These are phyloP conservation scores for Myopa testacea DNA, from an alignment of 2,888 invertebrate species.

Conservation along the genomic window DNA sequence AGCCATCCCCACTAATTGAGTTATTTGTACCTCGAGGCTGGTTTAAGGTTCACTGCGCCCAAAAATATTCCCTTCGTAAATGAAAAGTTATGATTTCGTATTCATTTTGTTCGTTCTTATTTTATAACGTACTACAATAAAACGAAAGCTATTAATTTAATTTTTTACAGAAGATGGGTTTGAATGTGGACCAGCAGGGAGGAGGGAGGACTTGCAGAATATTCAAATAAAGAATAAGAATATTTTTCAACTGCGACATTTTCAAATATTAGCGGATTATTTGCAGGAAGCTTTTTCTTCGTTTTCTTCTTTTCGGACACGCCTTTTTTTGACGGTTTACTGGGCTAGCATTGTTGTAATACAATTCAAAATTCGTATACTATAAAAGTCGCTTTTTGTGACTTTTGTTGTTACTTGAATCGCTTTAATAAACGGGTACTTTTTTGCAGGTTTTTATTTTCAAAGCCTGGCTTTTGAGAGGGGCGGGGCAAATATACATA, in stretches of 20 bases:
- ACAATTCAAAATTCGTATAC: too few relatives aligned
- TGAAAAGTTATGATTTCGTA: conserved; percentile 9
- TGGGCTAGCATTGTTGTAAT: not conserved
- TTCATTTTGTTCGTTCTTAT: not conserved
- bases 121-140: not conserved
- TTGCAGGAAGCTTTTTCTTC: not conserved
- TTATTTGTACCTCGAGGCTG: not conserved
- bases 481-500: too few relatives aligned
- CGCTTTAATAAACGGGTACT: too few relatives aligned
- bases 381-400: too few relatives aligned
- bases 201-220: not conserved
- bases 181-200: not conserved
- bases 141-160: not conserved
- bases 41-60: not conserved
- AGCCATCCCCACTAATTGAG: conserved; percentile 13
- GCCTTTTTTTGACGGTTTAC: too few relatives aligned
- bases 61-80: not conserved
- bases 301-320: not conserved
- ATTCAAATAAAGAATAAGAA: not conserved
- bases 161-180: not conserved
- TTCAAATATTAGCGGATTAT: not conserved
- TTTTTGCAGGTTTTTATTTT: too few relatives aligned
- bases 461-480: too few relatives aligned
- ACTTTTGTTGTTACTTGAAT: too few relatives aligned
- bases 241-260: not conserved